Evolutionary conservation across 1,140 invertebrate genomes (phyloP), one percentile per base, ranked within the genome.

Genomic region (Heterodera schachtii): DNA sequence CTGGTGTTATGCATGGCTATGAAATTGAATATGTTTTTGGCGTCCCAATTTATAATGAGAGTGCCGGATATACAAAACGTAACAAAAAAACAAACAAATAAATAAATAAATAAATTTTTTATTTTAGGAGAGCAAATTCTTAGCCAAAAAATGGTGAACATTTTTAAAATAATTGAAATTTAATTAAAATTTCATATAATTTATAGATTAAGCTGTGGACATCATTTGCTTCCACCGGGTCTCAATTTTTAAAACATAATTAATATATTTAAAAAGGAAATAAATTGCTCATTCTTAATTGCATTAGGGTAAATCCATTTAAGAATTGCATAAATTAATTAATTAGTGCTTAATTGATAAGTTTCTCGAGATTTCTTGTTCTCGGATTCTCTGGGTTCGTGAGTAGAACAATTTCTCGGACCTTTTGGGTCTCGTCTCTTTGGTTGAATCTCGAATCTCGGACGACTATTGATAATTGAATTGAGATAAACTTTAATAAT

Each of bases 1-100:
- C 96, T 73, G 96, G 96, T 6, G 95, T 96, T 0, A 94, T 98
- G 92, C 96, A 98, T 90, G 96, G 93, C 0, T 96, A 98, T 90
- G 96, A 98, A 91, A 96, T 98, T 43, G 88, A 89, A 76, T 89
- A 82, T 70, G 88, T 90, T 13, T 89, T 89, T 76, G 88, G 88
- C 57, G 86, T 87, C 6, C 88, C 88, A 43, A 83, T 86, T n/a
- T 88, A 89, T 78, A 90, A 90, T 67, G 81, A 80, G 11, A 81
- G 89, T 19, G 88, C 89, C 64, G 85, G 84, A 3, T 87, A 90
- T 66, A 88, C 87, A 3, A 80, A 73, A 41, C 46, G 83, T 21
- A 81, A 87, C 69, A 21, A 73, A 47, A 19, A 74, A 31, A n/a
- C 19, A 60, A 60, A 41, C 1, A 19, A 64, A 64, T 79, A 31